Percentiles rank a stretch among this genome's conserved stretches.
phyloP scores from a whole-genome alignment of 2,113 vertebrate species.

The Rhombomys opimus region DNA sequence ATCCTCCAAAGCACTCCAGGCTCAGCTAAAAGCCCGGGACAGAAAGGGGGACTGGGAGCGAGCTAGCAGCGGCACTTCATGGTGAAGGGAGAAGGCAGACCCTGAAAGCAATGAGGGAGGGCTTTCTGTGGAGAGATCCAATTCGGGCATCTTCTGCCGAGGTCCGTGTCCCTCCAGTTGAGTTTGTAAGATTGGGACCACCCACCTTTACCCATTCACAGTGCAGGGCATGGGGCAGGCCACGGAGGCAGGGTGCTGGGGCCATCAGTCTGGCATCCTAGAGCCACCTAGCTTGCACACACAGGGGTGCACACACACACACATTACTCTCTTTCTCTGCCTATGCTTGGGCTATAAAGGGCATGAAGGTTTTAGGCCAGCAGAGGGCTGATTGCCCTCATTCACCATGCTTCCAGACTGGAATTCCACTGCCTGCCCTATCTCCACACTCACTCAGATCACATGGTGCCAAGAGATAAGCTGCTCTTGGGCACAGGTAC shows the following conservation, averaged over 20 bases:
- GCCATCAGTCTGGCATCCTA: conserved; percentile 19
- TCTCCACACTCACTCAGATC: not conserved
- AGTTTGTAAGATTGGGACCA: not conserved
- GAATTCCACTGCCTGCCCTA: not conserved
- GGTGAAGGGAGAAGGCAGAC: not conserved
- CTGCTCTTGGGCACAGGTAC: not conserved
- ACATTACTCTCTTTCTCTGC: not conserved
- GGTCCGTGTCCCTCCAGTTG: not conserved
- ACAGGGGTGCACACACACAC: not conserved
- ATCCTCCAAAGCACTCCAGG: not conserved
- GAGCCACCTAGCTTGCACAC: not conserved
- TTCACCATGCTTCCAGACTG: not conserved
- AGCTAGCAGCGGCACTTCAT: not conserved
- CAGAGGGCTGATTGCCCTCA: not conserved
- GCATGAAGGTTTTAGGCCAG: not conserved
- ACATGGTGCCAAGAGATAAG: not conserved
- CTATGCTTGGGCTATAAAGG: not conserved
- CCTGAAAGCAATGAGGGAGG: not conserved
- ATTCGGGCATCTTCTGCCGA: not conserved
- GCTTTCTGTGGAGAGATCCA: not conserved
- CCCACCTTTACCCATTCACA: not conserved
- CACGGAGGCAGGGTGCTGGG: not conserved
- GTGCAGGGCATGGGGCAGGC: not conserved
- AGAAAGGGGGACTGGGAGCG: not conserved
- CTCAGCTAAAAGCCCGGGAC: not conserved